These are phyloP conservation scores for Phengaris alcon DNA, from an alignment of 2,888 invertebrate genomes.

Conservation along the genomic window DNA sequence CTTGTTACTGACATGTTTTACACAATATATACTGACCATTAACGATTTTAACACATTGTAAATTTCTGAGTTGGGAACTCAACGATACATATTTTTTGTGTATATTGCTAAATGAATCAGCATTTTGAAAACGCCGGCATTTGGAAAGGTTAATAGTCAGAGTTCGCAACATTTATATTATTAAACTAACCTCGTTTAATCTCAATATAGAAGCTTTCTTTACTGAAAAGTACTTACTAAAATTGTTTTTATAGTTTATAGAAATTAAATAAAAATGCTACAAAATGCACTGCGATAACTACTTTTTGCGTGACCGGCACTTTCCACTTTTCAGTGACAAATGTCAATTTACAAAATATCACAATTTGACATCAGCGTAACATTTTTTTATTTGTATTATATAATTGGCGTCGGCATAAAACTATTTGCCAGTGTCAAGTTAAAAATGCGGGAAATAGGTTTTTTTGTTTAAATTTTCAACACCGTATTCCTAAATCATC, in stretches of 20 bases:
- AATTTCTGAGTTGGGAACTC: conserved; percentile 45
- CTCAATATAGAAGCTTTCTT: conserved; percentile 10
- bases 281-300: not conserved
- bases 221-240: conserved; percentile 45
- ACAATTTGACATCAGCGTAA: not conserved
- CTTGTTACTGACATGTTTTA: conserved; percentile 11
- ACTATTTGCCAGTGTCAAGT: no score
- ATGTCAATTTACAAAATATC: not conserved
- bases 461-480: no score
- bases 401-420: no score
- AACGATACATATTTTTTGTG: conserved; percentile 51
- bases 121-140: conserved; percentile 64
- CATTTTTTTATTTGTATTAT: no score
- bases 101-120: conserved; percentile 70
- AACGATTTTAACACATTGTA: conserved; percentile 51
- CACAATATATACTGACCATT: conserved; percentile 62
- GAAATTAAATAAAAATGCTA: not conserved
- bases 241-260: conserved; percentile 29
- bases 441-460: no score
- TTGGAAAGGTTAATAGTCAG: conserved; percentile 67
- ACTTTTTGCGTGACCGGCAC: not conserved
- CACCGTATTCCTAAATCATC: no score
- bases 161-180: conserved; percentile 63
- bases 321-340: not conserved
- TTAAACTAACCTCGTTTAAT: conserved; percentile 33